Evolutionary conservation across 2,113 vertebrate species (phyloP), one percentile per base, ranked within the genome.

Genomic region (Lepus europaeus): DNA sequence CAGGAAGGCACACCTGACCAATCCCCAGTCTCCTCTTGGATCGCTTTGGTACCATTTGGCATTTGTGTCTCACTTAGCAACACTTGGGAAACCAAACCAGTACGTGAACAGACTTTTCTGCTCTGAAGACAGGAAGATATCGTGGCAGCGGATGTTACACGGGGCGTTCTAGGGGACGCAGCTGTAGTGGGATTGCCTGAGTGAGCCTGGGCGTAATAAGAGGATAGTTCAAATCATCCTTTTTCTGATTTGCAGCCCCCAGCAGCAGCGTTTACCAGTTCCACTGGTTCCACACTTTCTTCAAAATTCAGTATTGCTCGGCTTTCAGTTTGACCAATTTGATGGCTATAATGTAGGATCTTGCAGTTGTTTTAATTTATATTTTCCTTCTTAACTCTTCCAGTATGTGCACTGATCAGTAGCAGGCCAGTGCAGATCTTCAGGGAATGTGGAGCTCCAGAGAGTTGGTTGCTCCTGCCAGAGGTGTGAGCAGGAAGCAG

Each of bases 1-100:
- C 17, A 36, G 59, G 72, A 61, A 78, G 73, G 36, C 31, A 27
- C 9, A 29, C 20, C 31, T 27, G 3, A 14, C 1, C 56, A 90
- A 27, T 51, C 23, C 1, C 64, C 0, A 49, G 5, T 66, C 27
- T 70, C 9, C 17, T 33, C 14, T 27, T 31, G 7, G 19, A 9
- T 59, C n/a, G 76, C 56, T 59, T 78, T 31, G 73, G 11, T 59
- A 36, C 63, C 29, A 13, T 56, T 56, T 74, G 33, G 17, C 64
- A 39, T 36, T 36, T 23, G 3, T 78, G n/a, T 76, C 51, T 78
- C 36, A 31, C 45, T 61, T 33, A 0, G 56, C 36, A 69, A 25
- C 12, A 51, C 69, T 86, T 72, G 66, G 72, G 31, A 77, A 81
- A 64, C 23, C 39, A 77, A 61, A 20, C 39, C 23, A 20, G n/a